Percentiles rank a stretch among this genome's conserved stretches.
These are phyloP conservation scores for Zenarchopterus dispar DNA, from an alignment of 2,797 vertebrate genomes.

Conservation along the genomic window DNA sequence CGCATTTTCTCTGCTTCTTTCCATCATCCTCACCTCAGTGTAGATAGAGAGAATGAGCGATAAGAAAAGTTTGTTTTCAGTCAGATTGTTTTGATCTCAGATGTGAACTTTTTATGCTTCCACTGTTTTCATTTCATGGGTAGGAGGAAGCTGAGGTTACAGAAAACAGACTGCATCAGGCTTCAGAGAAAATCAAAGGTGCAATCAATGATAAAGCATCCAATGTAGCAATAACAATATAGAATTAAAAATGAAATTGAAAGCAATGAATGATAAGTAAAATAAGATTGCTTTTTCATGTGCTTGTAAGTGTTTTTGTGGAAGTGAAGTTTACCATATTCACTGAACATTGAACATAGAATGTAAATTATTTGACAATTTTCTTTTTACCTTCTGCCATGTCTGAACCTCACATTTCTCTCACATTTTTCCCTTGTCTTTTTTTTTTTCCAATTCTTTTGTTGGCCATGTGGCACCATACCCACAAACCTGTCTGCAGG, in stretches of 20 bases:
- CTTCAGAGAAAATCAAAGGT: too few species aligned
- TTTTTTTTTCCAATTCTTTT: slow-evolving; percentile 17
- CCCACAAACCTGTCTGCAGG: slow-evolving; percentile 25
- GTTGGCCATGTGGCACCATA: slow-evolving; percentile 24
- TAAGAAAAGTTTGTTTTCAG: background rate
- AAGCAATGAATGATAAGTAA: slow-evolving; percentile 2
- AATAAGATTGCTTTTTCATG: background rate
- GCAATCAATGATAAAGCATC: background rate
- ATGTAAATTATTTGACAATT: slow-evolving; percentile 20
- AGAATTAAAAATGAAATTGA: background rate
- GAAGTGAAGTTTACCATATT: slow-evolving; percentile 3
- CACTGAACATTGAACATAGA: slow-evolving; percentile 9
- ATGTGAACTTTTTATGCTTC: slow-evolving; percentile 2
- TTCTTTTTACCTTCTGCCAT: background rate
- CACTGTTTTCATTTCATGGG: background rate
- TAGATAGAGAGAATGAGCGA: too few species aligned
- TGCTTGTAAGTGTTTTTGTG: background rate
- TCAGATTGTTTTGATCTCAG: background rate
- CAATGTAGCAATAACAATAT: background rate
- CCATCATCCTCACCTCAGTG: background rate
- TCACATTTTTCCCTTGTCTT: background rate
- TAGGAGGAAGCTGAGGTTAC: background rate
- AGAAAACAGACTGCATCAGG: too few species aligned
- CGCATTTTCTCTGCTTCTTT: slow-evolving; percentile 7
- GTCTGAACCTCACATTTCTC: slow-evolving; percentile 8